Base-by-base conservation (phyloP, 2,113 vertebrate species). In the Brachypodius melanocephalos region DNA sequence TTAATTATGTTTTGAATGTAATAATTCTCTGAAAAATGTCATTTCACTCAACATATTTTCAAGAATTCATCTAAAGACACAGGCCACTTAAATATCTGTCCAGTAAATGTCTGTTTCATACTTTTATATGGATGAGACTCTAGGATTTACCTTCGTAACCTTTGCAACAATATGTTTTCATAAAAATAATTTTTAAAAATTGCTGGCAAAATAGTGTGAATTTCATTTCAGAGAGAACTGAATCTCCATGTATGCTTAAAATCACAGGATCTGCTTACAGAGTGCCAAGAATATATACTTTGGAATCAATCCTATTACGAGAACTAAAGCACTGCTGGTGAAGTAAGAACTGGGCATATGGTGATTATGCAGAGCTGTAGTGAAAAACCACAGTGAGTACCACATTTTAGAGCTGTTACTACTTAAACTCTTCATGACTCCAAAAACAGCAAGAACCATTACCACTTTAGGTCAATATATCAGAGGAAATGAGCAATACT, bases 361-460 rank as follows among this genome's bases (percentile, higher is more conserved):
- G 49, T 65, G 29, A 79, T 62, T 90, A 48, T 62, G 51, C 43
- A 86, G 51, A 92, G 29, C 26, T 73, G 42, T 42, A 62, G 42
- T 32, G 87, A 81, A 72, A 38, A 77, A 54, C 16, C 15, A 49
- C 24, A 48, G 19, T 22, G 22, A 90, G 32, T 17, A 29, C 4
- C 52, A 42, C 36, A 82, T 43, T 80, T 58, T 34, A 58, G 13
- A 81, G 32, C 19, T 63, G 20, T 36, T 34, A 75, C 67, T 58
- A 45, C 25, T 54, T 71, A 91, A 73, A 65, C 5, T 8, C 31
- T 22, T 17, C 31, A 72, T 0, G 0, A 21, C 51, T 76, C 21
- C 66, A 25, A 73, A 66, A 49, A 38, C 22, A 72, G 40, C 21
- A 73, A 66, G 25, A 88, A 55, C 55, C 26, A 15, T 59, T 7